Conservation (phyloP, 2,888 invertebrate genomes). For the Eupithecia pulchellata region DNA sequence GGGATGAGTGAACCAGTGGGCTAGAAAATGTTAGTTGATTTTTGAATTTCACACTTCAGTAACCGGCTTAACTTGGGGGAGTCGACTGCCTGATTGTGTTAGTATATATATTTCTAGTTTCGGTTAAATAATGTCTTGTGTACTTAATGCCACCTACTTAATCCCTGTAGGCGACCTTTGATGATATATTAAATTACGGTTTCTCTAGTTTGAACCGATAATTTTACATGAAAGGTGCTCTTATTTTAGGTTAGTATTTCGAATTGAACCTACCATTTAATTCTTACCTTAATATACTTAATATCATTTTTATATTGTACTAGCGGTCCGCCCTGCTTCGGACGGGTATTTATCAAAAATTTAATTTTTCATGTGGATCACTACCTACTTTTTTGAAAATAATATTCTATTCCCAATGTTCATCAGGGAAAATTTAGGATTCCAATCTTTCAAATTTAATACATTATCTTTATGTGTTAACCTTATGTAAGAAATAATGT, state of each 20-base stretch:
- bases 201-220: neutral
- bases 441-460: too few species aligned
- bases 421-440: too few species aligned
- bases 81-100: constrained; percentile 58
- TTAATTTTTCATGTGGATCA: too few species aligned
- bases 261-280: neutral
- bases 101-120: constrained; percentile 46
- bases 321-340: too few species aligned
- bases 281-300: neutral
- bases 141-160: neutral
- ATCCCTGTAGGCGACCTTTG: constrained; percentile 1
- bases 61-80: constrained; percentile 64
- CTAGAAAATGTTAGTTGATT: constrained; percentile 84
- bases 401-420: too few species aligned
- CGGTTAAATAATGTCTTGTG: neutral
- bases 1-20: constrained; percentile 77
- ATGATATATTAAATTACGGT: neutral
- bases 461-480: neutral
- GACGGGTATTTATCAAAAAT: too few species aligned
- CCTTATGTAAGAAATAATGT: neutral
- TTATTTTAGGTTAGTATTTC: neutral
- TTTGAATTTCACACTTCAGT: constrained; percentile 81
- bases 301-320: too few species aligned
- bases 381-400: too few species aligned
- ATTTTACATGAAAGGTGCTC: neutral